Percentiles rank a stretch among this genome's conserved stretches.
Evolutionary conservation across 2,113 vertebrate genomes (phyloP).

Genomic region (Grallaria varia): DNA sequence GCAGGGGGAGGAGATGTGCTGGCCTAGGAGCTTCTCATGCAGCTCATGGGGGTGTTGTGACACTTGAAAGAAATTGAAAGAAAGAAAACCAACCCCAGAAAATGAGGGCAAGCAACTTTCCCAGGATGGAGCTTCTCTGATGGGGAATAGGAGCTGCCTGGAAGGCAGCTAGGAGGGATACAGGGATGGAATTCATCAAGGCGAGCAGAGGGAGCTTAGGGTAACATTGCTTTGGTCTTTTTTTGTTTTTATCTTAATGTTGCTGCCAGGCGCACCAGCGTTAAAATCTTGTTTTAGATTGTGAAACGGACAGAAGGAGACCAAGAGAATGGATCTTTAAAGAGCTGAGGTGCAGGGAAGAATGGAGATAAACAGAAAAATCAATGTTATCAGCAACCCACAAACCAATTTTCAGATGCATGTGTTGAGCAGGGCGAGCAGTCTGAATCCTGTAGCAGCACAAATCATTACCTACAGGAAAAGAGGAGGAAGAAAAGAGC

Average conservation of each 20-base stretch:
- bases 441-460: neutral
- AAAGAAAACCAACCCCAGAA: neutral
- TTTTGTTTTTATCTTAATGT: neutral
- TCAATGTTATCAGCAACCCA: neutral
- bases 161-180: neutral
- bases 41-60: neutral
- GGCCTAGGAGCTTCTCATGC: neutral
- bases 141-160: neutral
- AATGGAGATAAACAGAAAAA: constrained; percentile 3
- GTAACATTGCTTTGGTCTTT: neutral
- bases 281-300: neutral
- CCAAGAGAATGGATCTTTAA: neutral
- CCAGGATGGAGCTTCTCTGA: no score
- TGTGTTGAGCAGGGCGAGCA: neutral
- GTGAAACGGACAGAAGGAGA: neutral
- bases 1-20: fast-evolving
- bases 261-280: neutral
- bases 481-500: neutral
- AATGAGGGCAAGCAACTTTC: neutral
- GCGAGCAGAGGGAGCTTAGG: neutral
- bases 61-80: neutral
- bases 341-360: neutral
- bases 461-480: neutral
- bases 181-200: neutral
- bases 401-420: neutral